phyloP scores from a whole-genome alignment of 2,888 invertebrate genomes.

The Acanthosepion esculentum region DNA sequence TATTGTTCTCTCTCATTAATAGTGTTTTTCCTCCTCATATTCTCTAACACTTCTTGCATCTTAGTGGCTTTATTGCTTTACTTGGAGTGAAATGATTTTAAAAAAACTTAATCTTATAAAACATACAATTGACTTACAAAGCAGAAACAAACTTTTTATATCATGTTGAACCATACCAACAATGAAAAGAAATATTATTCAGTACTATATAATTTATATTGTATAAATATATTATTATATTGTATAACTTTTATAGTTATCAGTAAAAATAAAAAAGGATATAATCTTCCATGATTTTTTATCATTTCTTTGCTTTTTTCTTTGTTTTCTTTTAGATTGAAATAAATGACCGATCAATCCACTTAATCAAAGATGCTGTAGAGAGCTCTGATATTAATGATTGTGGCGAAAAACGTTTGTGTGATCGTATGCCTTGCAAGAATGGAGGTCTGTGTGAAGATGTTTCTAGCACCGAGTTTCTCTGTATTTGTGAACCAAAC shows the following conservation, averaged over 20 bases:
- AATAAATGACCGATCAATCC: conserved; percentile 81
- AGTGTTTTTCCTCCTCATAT: no score
- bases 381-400: conserved; percentile 88
- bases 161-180: no score
- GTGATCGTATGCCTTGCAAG: conserved; percentile 79
- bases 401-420: conserved; percentile 78
- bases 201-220: neutral
- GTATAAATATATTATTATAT: neutral
- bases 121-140: no score
- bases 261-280: neutral
- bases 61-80: no score
- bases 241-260: neutral
- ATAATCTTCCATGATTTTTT: neutral
- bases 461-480: conserved; percentile 78
- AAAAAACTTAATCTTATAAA: no score
- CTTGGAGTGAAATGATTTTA: no score
- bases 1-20: no score
- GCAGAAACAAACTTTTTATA: no score
- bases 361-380: conserved; percentile 82
- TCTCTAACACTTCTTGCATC: no score
- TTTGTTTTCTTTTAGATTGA: conserved; percentile 78
- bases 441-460: conserved; percentile 82
- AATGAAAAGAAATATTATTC: no score
- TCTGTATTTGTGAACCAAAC: conserved; percentile 77
- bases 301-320: neutral